phyloP scores from a whole-genome alignment of 2,888 invertebrate species.

The Eubasilissa splendida region DNA sequence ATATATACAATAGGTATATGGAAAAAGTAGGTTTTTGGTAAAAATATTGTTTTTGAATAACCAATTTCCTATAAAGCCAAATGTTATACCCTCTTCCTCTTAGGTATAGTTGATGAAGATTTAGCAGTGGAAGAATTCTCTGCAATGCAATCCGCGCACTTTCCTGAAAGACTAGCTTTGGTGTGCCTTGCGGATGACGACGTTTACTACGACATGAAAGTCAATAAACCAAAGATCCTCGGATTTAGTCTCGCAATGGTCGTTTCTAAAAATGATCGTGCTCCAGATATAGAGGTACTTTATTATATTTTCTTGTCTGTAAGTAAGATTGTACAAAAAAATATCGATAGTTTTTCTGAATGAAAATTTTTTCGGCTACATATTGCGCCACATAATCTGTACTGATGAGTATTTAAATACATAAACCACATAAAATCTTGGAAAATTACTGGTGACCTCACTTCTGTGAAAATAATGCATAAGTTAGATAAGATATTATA shows the following conservation, averaged over 20 bases:
- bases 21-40: no score
- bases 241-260: constrained; percentile 50
- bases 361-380: no score
- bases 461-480: no score
- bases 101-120: constrained; percentile 55
- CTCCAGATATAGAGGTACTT: background rate
- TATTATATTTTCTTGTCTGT: background rate
- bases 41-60: no score
- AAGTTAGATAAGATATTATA: no score
- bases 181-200: constrained; percentile 45
- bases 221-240: constrained; percentile 51
- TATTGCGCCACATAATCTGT: no score
- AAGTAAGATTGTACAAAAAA: background rate
- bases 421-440: no score
- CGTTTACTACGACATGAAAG: constrained; percentile 50
- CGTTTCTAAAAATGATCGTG: constrained; percentile 36
- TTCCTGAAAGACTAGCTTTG: constrained; percentile 44
- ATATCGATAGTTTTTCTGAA: background rate
- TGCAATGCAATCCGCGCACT: constrained; percentile 40
- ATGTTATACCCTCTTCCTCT: background rate
- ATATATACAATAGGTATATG: no score
- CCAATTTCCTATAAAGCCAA: no score
- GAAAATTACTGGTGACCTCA: no score
- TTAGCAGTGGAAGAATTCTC: constrained; percentile 54
- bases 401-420: no score